Percentiles rank a stretch among this genome's conserved stretches.
Evolutionary conservation across 2,888 invertebrate species (phyloP).

Genomic region (Lysandra bellargus): DNA sequence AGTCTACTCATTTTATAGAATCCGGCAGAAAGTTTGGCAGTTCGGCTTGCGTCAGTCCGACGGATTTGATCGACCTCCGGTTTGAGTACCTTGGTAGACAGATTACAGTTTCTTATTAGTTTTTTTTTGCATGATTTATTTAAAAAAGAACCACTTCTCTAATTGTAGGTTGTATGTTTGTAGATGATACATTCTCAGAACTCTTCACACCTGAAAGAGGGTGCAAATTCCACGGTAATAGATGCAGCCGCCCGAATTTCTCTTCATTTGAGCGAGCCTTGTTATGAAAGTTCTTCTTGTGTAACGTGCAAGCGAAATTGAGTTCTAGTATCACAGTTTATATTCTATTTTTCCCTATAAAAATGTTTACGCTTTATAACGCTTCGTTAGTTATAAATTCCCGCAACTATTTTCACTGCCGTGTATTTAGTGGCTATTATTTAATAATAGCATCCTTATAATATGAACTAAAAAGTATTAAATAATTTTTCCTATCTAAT

Average conservation of each 20-base stretch:
- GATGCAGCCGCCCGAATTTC: not conserved
- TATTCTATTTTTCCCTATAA: not conserved
- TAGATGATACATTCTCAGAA: not conserved
- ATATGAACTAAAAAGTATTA: too few species aligned
- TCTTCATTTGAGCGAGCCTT: not conserved
- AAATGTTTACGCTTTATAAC: not conserved
- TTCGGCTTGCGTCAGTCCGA: too few species aligned
- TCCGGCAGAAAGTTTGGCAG: too few species aligned
- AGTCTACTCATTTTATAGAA: too few species aligned
- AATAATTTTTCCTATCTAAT: too few species aligned
- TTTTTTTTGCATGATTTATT: too few species aligned
- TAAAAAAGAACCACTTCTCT: too few species aligned
- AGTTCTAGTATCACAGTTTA: not conserved
- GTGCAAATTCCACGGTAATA: not conserved
- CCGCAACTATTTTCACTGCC: not conserved
- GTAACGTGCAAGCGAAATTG: not conserved
- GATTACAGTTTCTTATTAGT: too few species aligned
- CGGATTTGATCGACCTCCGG: too few species aligned
- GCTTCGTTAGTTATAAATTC: not conserved
- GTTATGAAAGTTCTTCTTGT: not conserved
- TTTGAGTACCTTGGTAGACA: too few species aligned
- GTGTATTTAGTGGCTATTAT: not conserved
- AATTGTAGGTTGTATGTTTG: too few species aligned
- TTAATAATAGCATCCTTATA: not conserved
- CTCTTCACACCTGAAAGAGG: conserved; percentile 1